These are phyloP conservation scores for Candoia aspera DNA, from an alignment of 2,113 vertebrate genomes.

Conservation along the genomic window DNA sequence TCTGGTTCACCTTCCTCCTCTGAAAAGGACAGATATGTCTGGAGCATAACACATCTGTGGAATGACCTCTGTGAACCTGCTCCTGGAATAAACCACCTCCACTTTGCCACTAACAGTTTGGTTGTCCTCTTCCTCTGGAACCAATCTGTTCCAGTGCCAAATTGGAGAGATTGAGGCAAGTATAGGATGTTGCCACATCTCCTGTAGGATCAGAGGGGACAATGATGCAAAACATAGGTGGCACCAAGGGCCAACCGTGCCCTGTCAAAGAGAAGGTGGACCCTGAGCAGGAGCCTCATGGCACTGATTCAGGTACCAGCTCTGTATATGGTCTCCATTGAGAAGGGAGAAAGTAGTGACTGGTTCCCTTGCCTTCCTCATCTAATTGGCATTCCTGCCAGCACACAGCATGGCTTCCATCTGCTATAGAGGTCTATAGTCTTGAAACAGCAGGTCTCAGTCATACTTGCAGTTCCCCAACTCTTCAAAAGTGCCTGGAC, in stretches of 20 bases:
- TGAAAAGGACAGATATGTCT: neutral
- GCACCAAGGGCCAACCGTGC: neutral
- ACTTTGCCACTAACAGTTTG: neutral
- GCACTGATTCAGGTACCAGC: too few species aligned
- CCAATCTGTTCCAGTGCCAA: neutral
- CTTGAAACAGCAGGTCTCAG: neutral
- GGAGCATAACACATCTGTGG: neutral
- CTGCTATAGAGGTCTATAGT: neutral
- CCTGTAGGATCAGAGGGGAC: neutral
- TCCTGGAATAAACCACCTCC: neutral
- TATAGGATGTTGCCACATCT: neutral
- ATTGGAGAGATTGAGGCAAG: neutral
- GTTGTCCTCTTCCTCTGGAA: neutral
- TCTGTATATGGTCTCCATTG: neutral
- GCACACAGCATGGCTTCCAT: neutral
- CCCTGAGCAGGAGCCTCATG: neutral
- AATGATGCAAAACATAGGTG: neutral
- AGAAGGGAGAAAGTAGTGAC: too few species aligned
- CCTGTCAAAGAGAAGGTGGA: neutral
- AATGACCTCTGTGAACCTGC: neutral
- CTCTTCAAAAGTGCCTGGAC: slow-evolving; percentile 1
- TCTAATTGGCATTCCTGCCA: neutral
- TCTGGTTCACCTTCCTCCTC: neutral
- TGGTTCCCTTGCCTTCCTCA: neutral
- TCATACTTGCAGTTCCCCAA: neutral